These are phyloP conservation scores for Lumbricus terrestris DNA, from an alignment of 2,888 invertebrate genomes.

Conservation along the genomic window DNA sequence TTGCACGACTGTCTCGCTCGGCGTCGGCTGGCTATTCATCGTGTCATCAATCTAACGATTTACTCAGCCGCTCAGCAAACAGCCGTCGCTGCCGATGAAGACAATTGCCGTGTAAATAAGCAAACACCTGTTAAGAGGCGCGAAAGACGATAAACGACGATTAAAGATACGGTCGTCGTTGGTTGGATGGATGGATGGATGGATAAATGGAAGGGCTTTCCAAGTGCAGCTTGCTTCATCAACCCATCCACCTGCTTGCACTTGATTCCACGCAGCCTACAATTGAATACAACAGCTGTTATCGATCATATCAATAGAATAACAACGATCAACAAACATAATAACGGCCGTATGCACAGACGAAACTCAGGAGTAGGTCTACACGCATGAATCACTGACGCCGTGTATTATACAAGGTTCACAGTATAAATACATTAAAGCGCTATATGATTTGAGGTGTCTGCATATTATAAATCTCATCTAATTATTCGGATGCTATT, in stretches of 20 bases:
- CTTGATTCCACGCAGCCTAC: neutral
- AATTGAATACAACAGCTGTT: neutral
- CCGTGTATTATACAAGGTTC: neutral
- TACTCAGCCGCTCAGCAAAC: neutral
- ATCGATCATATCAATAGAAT: neutral
- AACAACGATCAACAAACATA: neutral
- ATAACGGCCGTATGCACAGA: neutral
- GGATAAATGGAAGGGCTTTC: neutral
- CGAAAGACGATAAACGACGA: neutral
- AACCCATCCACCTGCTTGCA: neutral
- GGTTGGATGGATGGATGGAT: too few relatives aligned
- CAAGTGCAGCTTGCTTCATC: neutral
- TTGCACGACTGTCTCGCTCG: neutral
- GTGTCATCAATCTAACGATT: conserved; percentile 3
- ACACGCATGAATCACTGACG: neutral
- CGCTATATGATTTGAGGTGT: neutral
- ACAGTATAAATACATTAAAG: neutral
- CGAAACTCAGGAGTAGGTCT: too few relatives aligned
- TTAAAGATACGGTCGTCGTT: too few relatives aligned
- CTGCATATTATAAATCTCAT: neutral
- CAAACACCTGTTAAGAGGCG: conserved; percentile 9
- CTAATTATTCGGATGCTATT: too few relatives aligned
- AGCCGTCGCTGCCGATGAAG: neutral
- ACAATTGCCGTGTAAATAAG: neutral
- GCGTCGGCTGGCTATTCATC: neutral